phyloP scores from a whole-genome alignment of 2,113 vertebrate genomes.

The Protomyctophum bolini region DNA sequence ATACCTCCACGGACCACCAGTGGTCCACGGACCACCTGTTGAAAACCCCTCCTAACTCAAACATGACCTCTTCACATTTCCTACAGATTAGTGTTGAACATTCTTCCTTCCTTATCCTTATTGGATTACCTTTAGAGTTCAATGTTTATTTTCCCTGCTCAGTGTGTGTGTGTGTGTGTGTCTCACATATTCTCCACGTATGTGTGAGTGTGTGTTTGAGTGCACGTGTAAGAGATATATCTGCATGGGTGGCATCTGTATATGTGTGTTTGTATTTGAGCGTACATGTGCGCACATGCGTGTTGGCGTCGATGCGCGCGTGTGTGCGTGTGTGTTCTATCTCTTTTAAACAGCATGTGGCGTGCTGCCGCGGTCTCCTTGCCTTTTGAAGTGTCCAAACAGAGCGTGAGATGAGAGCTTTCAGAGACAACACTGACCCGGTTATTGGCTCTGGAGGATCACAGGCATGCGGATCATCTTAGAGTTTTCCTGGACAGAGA shows the following conservation, averaged over 20 bases:
- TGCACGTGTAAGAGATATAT: background rate
- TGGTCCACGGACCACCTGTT: too few relatives aligned
- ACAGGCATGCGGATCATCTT: background rate
- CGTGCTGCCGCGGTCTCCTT: background rate
- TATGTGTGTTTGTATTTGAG: conserved; percentile 6
- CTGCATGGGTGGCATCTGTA: background rate
- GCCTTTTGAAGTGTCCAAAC: conserved; percentile 40
- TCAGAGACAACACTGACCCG: conserved; percentile 10
- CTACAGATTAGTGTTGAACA: conserved; percentile 11
- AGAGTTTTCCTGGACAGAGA: background rate
- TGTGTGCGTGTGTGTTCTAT: background rate
- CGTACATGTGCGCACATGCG: background rate
- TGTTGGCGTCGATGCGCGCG: background rate
- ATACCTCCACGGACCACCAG: too few relatives aligned
- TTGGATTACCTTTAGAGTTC: conserved; percentile 15
- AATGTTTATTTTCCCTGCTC: conserved; percentile 13
- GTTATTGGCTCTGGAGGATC: conserved; percentile 19
- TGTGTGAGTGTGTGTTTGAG: conserved; percentile 7
- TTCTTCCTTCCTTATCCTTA: conserved; percentile 6
- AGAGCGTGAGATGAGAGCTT: conserved; percentile 15
- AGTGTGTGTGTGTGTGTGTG: background rate
- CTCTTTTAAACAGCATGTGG: conserved; percentile 2
- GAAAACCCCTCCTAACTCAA: background rate
- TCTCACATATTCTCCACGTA: background rate
- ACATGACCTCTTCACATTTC: conserved; percentile 19